These are phyloP conservation scores for Eilema sororculum DNA, from an alignment of 2,888 invertebrate species.

Conservation along the genomic window DNA sequence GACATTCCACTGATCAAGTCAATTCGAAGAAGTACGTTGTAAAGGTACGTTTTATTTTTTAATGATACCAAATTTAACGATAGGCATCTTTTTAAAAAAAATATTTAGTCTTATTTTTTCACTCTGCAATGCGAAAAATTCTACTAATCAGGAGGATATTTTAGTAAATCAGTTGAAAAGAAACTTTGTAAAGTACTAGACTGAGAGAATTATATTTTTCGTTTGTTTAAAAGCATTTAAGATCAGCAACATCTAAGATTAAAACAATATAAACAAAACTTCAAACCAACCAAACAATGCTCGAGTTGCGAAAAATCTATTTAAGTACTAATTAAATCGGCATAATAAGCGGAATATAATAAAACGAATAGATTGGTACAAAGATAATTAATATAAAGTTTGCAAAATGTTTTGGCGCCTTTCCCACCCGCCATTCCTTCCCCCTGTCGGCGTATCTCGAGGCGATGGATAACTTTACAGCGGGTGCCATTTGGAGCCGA, in stretches of 20 bases:
- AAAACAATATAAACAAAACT: slow-evolving; percentile 1
- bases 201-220: too few species aligned
- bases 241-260: neutral
- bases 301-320: slow-evolving; percentile 16
- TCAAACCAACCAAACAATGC: slow-evolving; percentile 7
- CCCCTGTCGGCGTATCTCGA: slow-evolving; percentile 58
- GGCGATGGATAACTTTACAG: slow-evolving; percentile 83
- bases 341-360: slow-evolving; percentile 42
- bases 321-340: slow-evolving; percentile 29
- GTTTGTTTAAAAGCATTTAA: too few species aligned
- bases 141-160: too few species aligned
- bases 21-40: neutral
- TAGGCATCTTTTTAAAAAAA: too few species aligned
- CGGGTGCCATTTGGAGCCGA: slow-evolving; percentile 82
- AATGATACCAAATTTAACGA: too few species aligned
- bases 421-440: slow-evolving; percentile 44
- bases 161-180: too few species aligned
- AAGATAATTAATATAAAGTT: slow-evolving; percentile 56
- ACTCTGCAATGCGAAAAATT: too few species aligned
- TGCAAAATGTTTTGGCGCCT: slow-evolving; percentile 53
- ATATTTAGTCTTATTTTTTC: too few species aligned
- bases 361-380: slow-evolving; percentile 36
- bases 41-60: too few species aligned
- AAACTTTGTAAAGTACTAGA: too few species aligned
- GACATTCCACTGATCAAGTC: too few species aligned